Percentiles rank a stretch among this genome's conserved stretches.
These are phyloP conservation scores for Periplaneta americana DNA, from an alignment of 1,140 invertebrate species.

Conservation along the genomic window DNA sequence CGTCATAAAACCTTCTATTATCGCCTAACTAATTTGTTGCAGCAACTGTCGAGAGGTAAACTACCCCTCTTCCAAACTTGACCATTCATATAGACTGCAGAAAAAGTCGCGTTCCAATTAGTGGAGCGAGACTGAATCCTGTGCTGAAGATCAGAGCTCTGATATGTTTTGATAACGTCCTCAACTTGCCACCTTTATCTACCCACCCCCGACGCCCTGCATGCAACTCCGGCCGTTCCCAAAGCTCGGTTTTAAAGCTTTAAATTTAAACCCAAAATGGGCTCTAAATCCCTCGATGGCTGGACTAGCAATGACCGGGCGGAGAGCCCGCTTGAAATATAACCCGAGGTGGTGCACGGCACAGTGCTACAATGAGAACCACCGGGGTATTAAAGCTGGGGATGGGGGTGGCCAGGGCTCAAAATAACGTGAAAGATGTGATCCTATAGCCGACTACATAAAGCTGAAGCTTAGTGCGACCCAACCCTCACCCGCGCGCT, in stretches of 20 bases:
- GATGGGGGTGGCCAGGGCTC: neutral
- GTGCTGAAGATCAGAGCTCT: neutral
- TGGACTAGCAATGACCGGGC: neutral
- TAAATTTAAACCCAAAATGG: conserved; percentile 5
- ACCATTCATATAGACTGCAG: neutral
- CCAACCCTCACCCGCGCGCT: neutral
- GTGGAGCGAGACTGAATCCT: neutral
- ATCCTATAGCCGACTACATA: neutral
- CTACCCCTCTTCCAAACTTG: neutral
- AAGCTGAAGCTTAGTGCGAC: neutral
- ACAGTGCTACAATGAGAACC: neutral
- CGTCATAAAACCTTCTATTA: neutral
- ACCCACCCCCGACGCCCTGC: too few species aligned
- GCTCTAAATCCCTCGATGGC: conserved; percentile 3
- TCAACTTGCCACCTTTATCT: neutral
- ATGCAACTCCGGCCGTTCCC: neutral
- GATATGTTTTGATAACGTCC: neutral
- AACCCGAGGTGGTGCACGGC: neutral
- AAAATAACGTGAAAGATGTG: conserved; percentile 7
- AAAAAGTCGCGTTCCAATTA: neutral
- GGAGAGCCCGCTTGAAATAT: conserved; percentile 1
- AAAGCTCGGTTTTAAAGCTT: neutral
- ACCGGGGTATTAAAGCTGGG: neutral
- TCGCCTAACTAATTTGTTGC: neutral
- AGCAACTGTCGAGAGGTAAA: neutral